Evolutionary conservation across 1,140 invertebrate species (phyloP).

Genomic region (Drosophila subobscura): DNA sequence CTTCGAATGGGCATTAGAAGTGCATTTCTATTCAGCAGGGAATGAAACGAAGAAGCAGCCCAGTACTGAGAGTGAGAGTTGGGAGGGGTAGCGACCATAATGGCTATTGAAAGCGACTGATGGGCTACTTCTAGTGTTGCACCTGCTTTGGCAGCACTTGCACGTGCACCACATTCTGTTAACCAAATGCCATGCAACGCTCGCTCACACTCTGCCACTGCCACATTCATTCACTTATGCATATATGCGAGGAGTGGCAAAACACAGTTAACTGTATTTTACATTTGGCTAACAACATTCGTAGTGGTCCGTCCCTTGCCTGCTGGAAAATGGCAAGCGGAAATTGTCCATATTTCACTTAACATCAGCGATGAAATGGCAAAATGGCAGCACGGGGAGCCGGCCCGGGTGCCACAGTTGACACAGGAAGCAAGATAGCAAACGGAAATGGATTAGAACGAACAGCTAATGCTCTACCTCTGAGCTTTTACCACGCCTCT

Average conservation of each 20-base stretch:
- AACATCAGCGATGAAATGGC: slow-evolving; percentile 71
- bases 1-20: slow-evolving; percentile 69
- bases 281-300: slow-evolving; percentile 56
- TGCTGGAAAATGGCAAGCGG: slow-evolving; percentile 50
- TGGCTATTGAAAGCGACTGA: slow-evolving; percentile 58
- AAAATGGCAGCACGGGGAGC: slow-evolving; percentile 7
- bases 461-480: too few species aligned
- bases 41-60: background rate
- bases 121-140: slow-evolving; percentile 45
- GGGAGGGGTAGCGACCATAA: slow-evolving; percentile 32
- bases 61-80: background rate
- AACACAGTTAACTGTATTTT: slow-evolving; percentile 57
- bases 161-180: slow-evolving; percentile 47
- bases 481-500: too few species aligned
- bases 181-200: slow-evolving; percentile 41
- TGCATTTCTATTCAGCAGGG: slow-evolving; percentile 52
- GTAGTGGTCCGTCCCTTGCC: background rate
- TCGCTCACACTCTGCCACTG: slow-evolving; percentile 1
- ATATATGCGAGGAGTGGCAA: slow-evolving; percentile 1
- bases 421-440: too few species aligned
- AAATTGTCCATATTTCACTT: slow-evolving; percentile 80
- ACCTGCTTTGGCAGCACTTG: background rate
- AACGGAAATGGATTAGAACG: too few species aligned
- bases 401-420: too few species aligned
- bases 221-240: slow-evolving; percentile 53